Base-by-base conservation (phyloP, 2,797 vertebrate genomes). In the Pipistrellus pipistrellus region DNA sequence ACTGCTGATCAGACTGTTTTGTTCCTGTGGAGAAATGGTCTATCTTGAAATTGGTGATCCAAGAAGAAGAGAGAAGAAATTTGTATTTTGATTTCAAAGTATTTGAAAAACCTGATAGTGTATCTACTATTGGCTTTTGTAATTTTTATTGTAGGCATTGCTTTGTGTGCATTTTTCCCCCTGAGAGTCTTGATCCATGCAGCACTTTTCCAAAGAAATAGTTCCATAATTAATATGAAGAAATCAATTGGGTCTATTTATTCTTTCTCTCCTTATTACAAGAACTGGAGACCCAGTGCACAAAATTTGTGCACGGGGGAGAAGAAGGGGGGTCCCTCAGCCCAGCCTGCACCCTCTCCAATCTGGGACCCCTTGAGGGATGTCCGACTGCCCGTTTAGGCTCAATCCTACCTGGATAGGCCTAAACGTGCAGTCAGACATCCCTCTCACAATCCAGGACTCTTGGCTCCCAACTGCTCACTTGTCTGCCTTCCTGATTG, bases 131-230 rank as follows among this genome's bases (percentile, higher is more conserved):
- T 38, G 12, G 11, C 11, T 59, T 90, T 89, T 77, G 5, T 66
- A 80, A 85, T 95, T 68, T 18, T 66, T 85, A 62, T 23, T 51
- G 2, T 64, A 30, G 9, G 18, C 38, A 82, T 2, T 69, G 27
- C 8, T 80, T 88, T 48, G 13, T 44, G 3, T 44, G 6, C 53
- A 32, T 55, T 94, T 84, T 32, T 51, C 55, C 55, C 18, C 30
- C 53, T 17, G 10, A 89, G 71, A 76, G 32, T 32, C 18, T 81
- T 93, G 12, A 69, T 81, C 18, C 35, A 1, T 32, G 59, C 76
- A 68, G 38, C 55, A 88, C 59, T 85, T 95, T 87, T 85, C 20
- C n/a, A 41, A 53, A 93, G 41, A 93, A 84, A 69, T 46, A 72
- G 12, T 76, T 27, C 55, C 5, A 21, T 89, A 92, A 84, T 91